phyloP scores from a whole-genome alignment of 1,140 invertebrate genomes.

The Stegodyphus mimosarum region DNA sequence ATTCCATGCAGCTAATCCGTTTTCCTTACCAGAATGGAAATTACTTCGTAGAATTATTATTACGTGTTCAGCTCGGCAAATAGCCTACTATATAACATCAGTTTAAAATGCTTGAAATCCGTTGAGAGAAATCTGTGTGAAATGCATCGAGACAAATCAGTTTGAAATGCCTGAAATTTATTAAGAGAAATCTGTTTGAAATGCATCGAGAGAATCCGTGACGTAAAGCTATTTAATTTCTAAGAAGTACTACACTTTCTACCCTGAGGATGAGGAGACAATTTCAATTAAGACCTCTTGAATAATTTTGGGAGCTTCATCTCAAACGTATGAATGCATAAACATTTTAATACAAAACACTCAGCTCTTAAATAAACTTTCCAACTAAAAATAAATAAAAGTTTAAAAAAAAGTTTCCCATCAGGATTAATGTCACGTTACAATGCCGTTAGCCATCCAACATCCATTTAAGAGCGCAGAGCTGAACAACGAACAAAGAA shows the following conservation, averaged over 20 bases:
- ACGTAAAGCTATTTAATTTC: background rate
- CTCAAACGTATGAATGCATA: background rate
- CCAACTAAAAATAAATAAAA: background rate
- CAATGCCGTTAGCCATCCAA: slow-evolving; percentile 1
- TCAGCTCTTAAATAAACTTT: background rate
- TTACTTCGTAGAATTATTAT: too few species aligned
- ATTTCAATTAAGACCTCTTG: background rate
- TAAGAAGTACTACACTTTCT: background rate
- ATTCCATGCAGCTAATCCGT: too few species aligned
- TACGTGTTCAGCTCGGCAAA: too few species aligned
- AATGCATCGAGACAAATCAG: too few species aligned
- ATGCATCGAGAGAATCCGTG: too few species aligned
- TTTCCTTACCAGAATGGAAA: too few species aligned
- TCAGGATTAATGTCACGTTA: background rate
- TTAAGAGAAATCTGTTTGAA: too few species aligned
- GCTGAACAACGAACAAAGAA: slow-evolving; percentile 22
- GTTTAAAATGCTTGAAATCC: too few species aligned
- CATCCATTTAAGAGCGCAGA: background rate
- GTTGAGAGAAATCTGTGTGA: too few species aligned
- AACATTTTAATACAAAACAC: background rate
- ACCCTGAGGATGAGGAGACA: background rate
- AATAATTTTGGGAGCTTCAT: background rate
- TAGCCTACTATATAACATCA: too few species aligned
- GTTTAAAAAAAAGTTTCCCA: background rate
- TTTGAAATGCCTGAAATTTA: too few species aligned